phyloP scores from a whole-genome alignment of 2,888 invertebrate species.

The Syrista parreyssii region DNA sequence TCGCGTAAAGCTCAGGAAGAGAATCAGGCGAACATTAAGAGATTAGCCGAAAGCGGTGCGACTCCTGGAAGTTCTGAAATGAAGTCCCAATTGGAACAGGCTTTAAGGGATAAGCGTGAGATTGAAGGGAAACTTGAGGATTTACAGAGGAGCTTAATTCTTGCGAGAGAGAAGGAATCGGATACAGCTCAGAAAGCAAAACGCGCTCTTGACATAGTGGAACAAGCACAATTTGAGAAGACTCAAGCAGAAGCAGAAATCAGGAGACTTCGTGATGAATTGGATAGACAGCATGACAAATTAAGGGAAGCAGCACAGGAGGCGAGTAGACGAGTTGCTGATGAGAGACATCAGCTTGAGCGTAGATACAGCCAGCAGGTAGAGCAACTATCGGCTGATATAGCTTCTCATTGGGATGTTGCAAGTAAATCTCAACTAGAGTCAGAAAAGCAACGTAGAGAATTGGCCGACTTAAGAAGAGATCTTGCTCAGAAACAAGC shows the following conservation, averaged over 20 bases:
- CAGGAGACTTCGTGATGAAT: conserved; percentile 79
- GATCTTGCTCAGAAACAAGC: conserved; percentile 81
- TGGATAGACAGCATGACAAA: conserved; percentile 81
- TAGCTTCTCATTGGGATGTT: conserved; percentile 84
- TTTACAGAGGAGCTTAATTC: conserved; percentile 74
- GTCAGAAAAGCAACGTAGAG: conserved; percentile 81
- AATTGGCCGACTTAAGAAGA: conserved; percentile 80
- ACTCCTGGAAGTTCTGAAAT: conserved; percentile 33
- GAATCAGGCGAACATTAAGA: conserved; percentile 68
- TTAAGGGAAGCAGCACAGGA: conserved; percentile 82
- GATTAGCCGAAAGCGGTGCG: conserved; percentile 45
- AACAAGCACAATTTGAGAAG: conserved; percentile 83
- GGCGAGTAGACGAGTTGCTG: conserved; percentile 75
- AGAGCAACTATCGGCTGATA: conserved; percentile 82
- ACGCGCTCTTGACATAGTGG: conserved; percentile 76
- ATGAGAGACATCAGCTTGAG: conserved; percentile 79
- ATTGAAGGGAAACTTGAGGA: conserved; percentile 69
- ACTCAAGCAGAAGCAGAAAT: conserved; percentile 81
- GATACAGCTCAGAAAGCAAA: conserved; percentile 75
- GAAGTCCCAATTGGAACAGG: conserved; percentile 49
- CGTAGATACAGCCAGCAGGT: conserved; percentile 78
- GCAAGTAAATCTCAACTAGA: conserved; percentile 79
- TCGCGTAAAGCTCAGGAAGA: conserved; percentile 79
- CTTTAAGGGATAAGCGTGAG: conserved; percentile 54
- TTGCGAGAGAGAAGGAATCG: conserved; percentile 73